phyloP scores from a whole-genome alignment of 2,888 invertebrate species.

The Tenthredo notha region DNA sequence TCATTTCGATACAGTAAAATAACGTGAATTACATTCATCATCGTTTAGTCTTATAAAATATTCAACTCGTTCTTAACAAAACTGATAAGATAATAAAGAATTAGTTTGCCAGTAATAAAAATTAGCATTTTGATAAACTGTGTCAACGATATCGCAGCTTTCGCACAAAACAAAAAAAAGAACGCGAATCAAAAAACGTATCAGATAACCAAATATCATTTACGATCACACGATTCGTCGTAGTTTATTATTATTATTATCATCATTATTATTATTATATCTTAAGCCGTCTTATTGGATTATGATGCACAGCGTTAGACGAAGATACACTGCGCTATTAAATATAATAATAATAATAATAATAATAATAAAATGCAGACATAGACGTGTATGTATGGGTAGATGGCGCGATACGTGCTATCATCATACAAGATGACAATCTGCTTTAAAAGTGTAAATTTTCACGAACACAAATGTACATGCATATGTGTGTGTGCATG shows the following conservation, averaged over 20 bases:
- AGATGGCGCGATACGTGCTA: not conserved
- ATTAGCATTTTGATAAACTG: not conserved
- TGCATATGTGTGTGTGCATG: not conserved
- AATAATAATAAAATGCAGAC: not conserved
- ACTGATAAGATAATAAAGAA: not conserved
- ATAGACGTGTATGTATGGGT: not conserved
- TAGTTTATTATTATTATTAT: not conserved
- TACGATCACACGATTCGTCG: not conserved
- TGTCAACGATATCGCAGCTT: not conserved
- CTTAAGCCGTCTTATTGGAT: no score
- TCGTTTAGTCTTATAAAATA: not conserved
- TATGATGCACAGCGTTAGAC: not conserved
- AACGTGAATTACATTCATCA: not conserved
- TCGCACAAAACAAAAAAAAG: not conserved
- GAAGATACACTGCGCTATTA: not conserved
- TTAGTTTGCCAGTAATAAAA: not conserved
- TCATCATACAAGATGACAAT: not conserved
- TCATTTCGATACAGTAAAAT: not conserved
- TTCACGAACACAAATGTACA: not conserved
- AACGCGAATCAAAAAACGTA: not conserved
- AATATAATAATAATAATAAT: not conserved
- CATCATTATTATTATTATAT: no score
- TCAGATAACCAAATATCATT: not conserved
- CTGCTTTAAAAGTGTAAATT: not conserved
- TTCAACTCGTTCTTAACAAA: not conserved